These are phyloP conservation scores for Acrobasis repandana DNA, from an alignment of 2,888 invertebrate species.

Conservation along the genomic window DNA sequence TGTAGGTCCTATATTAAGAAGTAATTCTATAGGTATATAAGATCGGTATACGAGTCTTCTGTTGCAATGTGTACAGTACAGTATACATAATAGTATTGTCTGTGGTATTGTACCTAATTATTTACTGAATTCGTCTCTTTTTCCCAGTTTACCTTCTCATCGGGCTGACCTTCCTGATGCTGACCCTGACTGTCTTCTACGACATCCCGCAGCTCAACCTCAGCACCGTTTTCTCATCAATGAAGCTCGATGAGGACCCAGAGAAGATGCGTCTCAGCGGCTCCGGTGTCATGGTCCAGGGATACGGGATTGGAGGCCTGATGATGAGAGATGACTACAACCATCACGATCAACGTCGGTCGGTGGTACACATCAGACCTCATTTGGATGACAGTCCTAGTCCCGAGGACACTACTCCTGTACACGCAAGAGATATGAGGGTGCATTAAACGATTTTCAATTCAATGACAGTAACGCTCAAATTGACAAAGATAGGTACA, in stretches of 20 bases:
- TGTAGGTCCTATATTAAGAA: too few species aligned
- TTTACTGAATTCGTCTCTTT: background rate
- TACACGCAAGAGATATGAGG: slow-evolving; percentile 82
- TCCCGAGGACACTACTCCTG: slow-evolving; percentile 86
- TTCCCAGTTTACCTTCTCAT: slow-evolving; percentile 89
- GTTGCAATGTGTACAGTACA: too few species aligned
- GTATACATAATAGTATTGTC: too few species aligned
- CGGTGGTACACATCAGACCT: slow-evolving; percentile 86
- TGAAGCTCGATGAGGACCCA: slow-evolving; percentile 82
- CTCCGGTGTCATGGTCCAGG: slow-evolving; percentile 73
- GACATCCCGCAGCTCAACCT: slow-evolving; percentile 95
- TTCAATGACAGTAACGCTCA: slow-evolving; percentile 12
- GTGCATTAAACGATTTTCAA: slow-evolving; percentile 66
- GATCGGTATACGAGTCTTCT: too few species aligned
- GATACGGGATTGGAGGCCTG: slow-evolving; percentile 72
- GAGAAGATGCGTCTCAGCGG: slow-evolving; percentile 87
- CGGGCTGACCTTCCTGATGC: slow-evolving; percentile 93
- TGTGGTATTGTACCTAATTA: too few species aligned
- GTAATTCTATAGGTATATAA: too few species aligned
- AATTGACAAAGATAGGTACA: background rate
- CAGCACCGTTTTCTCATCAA: slow-evolving; percentile 89
- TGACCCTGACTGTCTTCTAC: slow-evolving; percentile 92
- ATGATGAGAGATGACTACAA: slow-evolving; percentile 75
- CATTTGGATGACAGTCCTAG: slow-evolving; percentile 87
- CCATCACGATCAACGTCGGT: slow-evolving; percentile 81